Conservation (phyloP, 2,113 vertebrate species). For the Paracanthobrama guichenoti region DNA sequence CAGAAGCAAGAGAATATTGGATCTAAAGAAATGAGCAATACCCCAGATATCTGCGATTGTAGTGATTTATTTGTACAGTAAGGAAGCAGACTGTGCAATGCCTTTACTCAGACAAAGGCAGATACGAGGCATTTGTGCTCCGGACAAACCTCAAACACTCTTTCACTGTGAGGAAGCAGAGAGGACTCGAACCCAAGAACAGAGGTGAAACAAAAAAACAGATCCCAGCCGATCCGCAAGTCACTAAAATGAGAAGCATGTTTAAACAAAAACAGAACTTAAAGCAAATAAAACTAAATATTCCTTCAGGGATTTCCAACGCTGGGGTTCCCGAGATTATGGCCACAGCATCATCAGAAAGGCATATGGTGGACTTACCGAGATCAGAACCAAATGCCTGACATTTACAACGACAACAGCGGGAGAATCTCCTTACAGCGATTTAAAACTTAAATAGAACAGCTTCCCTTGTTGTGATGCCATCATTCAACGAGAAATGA, state of each 20-base stretch:
- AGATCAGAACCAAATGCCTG: conserved; percentile 42
- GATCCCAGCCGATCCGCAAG: conserved; percentile 52
- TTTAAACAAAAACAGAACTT: conserved; percentile 53
- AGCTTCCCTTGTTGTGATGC: conserved; percentile 12
- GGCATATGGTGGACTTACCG: conserved; percentile 60
- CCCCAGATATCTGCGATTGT: conserved; percentile 61
- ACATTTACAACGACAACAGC: conserved; percentile 58
- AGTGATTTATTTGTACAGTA: conserved; percentile 81
- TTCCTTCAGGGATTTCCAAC: conserved; percentile 46
- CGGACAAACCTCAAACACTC: conserved; percentile 69
- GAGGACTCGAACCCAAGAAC: conserved; percentile 38
- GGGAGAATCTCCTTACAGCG: not conserved
- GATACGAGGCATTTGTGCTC: conserved; percentile 61
- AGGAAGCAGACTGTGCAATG: conserved; percentile 69
- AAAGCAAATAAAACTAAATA: conserved; percentile 58
- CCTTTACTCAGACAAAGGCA: conserved; percentile 65
- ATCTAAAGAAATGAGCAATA: conserved; percentile 30
- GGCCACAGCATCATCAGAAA: conserved; percentile 63
- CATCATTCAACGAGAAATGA: not conserved
- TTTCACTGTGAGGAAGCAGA: conserved; percentile 51
- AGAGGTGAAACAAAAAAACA: conserved; percentile 39
- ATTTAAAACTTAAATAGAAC: conserved; percentile 6
- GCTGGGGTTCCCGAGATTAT: conserved; percentile 57
- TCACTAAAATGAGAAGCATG: conserved; percentile 44
- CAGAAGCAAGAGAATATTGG: not conserved